Conservation (phyloP, 1,140 invertebrate genomes). For the Drosophila grimshawi region DNA sequence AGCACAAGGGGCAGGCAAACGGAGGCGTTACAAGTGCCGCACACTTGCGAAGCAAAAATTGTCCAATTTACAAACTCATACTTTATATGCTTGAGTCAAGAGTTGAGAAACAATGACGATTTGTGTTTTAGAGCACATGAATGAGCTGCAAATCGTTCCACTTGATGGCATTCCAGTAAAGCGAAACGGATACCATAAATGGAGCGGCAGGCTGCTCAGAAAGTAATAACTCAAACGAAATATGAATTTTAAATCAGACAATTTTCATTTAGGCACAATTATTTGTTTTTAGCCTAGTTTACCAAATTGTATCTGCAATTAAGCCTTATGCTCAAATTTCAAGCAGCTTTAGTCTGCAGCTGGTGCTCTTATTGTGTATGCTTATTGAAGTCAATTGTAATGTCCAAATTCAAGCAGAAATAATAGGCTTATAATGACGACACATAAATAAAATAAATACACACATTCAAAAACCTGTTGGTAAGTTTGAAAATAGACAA, state of each 20-base stretch:
- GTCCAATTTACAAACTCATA: slow-evolving; percentile 12
- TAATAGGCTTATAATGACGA: too few relatives aligned
- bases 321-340: too few relatives aligned
- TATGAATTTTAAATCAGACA: neutral
- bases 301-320: neutral
- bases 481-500: too few relatives aligned
- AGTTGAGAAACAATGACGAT: slow-evolving; percentile 13
- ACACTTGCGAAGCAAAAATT: slow-evolving; percentile 9
- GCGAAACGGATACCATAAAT: slow-evolving; percentile 1
- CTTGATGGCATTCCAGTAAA: slow-evolving; percentile 3
- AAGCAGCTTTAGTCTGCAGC: neutral
- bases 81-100: slow-evolving; percentile 2
- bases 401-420: too few relatives aligned
- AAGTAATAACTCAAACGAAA: too few relatives aligned
- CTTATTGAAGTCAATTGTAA: too few relatives aligned
- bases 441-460: too few relatives aligned
- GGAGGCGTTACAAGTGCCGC: slow-evolving; percentile 1
- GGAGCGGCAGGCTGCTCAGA: neutral
- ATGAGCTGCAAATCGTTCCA: slow-evolving; percentile 35
- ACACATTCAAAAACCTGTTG: too few relatives aligned
- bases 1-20: neutral
- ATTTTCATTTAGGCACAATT: neutral
- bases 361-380: too few relatives aligned
- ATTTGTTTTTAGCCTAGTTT: neutral
- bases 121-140: slow-evolving; percentile 28